Evolutionary conservation across 2,797 vertebrate genomes (phyloP).

Genomic region (Phoebastria nigripes): DNA sequence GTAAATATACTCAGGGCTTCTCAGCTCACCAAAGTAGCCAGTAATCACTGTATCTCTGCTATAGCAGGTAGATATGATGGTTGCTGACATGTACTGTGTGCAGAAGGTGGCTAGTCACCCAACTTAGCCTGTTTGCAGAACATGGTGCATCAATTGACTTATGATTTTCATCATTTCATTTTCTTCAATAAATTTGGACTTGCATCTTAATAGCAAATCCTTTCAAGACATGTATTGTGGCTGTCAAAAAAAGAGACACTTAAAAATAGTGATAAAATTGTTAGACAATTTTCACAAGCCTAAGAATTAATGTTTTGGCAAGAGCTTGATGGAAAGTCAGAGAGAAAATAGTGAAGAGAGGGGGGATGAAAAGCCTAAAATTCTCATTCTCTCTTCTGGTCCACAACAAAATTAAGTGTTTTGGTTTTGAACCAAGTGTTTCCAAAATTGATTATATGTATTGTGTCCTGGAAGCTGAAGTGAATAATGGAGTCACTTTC

Average conservation of each 20-base stretch:
- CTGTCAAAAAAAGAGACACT: not conserved
- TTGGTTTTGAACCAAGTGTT: not conserved
- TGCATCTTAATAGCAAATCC: not conserved
- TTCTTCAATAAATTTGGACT: not conserved
- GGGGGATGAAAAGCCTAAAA: not conserved
- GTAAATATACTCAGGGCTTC: not conserved
- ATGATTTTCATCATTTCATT: not conserved
- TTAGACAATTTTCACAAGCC: not conserved
- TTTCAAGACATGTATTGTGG: not conserved
- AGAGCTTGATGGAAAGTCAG: not conserved
- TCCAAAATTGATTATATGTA: not conserved
- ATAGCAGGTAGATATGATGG: fast-evolving
- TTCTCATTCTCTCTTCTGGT: not conserved
- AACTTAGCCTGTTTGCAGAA: not conserved
- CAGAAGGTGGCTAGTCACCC: not conserved
- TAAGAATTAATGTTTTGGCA: not conserved
- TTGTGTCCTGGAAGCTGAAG: not conserved
- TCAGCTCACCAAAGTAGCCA: not conserved
- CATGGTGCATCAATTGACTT: not conserved
- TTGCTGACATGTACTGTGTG: not conserved
- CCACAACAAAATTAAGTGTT: not conserved
- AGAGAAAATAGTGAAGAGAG: not conserved
- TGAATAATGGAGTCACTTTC: not conserved
- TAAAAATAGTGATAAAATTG: not conserved
- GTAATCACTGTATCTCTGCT: not conserved